A percentile compares a stretch with the other conserved stretches of the same genome.
Conservation (phyloP, 1,140 invertebrate species). For the Scaptomyza hsui region DNA sequence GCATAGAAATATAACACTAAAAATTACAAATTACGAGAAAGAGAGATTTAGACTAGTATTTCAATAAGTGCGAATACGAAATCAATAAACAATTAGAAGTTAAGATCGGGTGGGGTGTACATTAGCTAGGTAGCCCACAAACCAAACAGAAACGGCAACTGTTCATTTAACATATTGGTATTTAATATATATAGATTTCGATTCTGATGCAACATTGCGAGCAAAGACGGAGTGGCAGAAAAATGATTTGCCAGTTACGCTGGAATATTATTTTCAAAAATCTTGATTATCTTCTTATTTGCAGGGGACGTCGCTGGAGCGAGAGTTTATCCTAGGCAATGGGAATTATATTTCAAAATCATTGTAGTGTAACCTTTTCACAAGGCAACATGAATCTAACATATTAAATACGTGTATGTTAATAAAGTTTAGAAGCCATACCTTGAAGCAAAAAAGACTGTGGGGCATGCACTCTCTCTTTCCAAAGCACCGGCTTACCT, state of each 20-base stretch:
- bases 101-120: conserved; percentile 34
- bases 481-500: conserved; percentile 88
- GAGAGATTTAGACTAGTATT: conserved; percentile 50
- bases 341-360: conserved; percentile 33
- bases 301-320: conserved; percentile 44
- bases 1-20: conserved; percentile 59
- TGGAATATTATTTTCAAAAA: conserved; percentile 20
- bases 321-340: conserved; percentile 71
- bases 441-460: conserved; percentile 91
- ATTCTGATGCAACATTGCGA: conserved; percentile 22
- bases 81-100: conserved; percentile 49
- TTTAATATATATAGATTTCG: conserved; percentile 79
- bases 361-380: conserved; percentile 22
- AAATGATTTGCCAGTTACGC: conserved; percentile 14
- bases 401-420: conserved; percentile 84
- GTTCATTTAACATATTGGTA: conserved; percentile 80
- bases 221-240: conserved; percentile 39
- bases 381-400: conserved; percentile 55
- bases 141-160: conserved; percentile 74
- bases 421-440: conserved; percentile 85
- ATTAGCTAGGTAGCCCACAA: conserved; percentile 71
- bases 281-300: conserved; percentile 22
- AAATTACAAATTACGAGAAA: conserved; percentile 41
- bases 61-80: conserved; percentile 53
- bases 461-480: conserved; percentile 89